Evolutionary conservation across 2,797 vertebrate genomes (phyloP).

Genomic region (Melopsittacus undulatus): DNA sequence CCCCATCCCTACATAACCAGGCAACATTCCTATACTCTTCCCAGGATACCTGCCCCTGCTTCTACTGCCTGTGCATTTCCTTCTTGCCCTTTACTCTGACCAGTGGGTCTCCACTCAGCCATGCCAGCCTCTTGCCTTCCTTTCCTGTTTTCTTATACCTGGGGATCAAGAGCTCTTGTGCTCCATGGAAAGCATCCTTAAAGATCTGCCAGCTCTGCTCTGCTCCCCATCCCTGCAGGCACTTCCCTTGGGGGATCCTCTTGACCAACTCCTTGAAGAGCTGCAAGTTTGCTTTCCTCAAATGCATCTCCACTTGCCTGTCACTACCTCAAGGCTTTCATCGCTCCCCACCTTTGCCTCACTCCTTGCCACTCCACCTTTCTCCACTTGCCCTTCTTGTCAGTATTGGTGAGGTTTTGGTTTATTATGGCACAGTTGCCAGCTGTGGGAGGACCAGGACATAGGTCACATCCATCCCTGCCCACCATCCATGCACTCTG

Average conservation of each 20-base stretch:
- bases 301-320: slow-evolving; percentile 9
- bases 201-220: neutral
- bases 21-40: neutral
- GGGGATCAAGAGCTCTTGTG: neutral
- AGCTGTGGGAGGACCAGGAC: neutral
- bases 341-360: neutral
- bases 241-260: neutral
- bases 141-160: neutral
- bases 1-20: neutral
- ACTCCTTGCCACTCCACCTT: neutral
- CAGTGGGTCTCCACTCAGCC: neutral
- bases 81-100: neutral
- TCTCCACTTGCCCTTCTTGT: neutral
- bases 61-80: neutral
- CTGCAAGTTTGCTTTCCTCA: neutral
- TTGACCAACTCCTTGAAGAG: neutral
- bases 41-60: neutral
- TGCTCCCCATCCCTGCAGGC: neutral
- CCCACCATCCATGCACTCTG: fast-evolving
- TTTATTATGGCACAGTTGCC: neutral
- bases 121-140: neutral
- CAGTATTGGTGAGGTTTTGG: neutral
- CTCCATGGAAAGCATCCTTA: neutral
- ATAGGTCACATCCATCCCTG: neutral
- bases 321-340: slow-evolving; percentile 45